These are phyloP conservation scores for Entelurus aequoreus DNA, from an alignment of 2,113 vertebrate species.

Conservation along the genomic window DNA sequence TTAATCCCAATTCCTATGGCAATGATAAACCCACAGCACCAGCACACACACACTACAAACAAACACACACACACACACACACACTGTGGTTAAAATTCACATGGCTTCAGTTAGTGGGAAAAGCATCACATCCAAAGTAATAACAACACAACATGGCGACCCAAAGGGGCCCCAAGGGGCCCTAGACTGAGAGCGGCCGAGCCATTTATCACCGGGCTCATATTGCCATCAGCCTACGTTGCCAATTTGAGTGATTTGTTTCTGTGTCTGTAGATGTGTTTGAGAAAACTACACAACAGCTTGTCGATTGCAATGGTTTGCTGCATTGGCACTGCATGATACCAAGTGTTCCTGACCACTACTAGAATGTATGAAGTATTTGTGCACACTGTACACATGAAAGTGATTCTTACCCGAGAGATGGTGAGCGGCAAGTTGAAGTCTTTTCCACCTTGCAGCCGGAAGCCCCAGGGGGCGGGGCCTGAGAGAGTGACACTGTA, in stretches of 20 bases:
- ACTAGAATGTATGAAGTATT: neutral
- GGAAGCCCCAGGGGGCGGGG: conserved; percentile 96
- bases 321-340: neutral
- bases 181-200: conserved; percentile 51
- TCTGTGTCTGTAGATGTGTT: conserved; percentile 6
- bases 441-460: conserved; percentile 96
- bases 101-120: conserved; percentile 60
- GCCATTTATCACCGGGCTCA: conserved; percentile 50
- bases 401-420: conserved; percentile 80
- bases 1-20: conserved; percentile 7
- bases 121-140: conserved; percentile 55
- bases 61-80: conserved; percentile 9
- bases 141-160: conserved; percentile 56
- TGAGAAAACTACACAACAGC: conserved; percentile 1
- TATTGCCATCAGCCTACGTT: conserved; percentile 29
- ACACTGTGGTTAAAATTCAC: conserved; percentile 41
- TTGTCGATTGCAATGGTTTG: neutral
- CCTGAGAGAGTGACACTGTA: conserved; percentile 84
- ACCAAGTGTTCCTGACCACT: neutral
- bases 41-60: conserved; percentile 19
- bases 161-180: conserved; percentile 36
- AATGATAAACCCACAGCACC: conserved; percentile 10
- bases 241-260: conserved; percentile 34
- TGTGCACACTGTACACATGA: conserved; percentile 5
- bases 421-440: conserved; percentile 95